phyloP scores from a whole-genome alignment of 2,113 vertebrate species.

The Corythaixoides concolor region DNA sequence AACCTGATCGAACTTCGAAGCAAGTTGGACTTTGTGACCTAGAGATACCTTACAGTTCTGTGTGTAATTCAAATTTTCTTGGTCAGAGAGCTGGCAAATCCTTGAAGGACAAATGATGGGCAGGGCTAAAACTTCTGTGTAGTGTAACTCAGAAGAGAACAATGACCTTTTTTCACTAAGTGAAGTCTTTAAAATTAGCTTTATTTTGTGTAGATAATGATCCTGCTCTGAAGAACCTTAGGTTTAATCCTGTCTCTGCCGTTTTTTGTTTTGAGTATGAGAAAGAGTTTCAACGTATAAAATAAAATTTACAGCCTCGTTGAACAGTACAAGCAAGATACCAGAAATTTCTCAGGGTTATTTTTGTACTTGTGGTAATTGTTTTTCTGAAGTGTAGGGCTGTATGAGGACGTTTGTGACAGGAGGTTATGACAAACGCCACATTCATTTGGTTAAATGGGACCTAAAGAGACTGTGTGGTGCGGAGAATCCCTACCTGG shows the following conservation, averaged over 20 bases:
- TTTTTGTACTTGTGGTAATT: not conserved
- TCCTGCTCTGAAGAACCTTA: not conserved
- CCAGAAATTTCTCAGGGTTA: not conserved
- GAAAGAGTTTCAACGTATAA: not conserved
- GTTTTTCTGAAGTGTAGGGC: not conserved
- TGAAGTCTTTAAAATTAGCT: not conserved
- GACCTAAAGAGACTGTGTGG: not conserved
- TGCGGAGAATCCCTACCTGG: not conserved
- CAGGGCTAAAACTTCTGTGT: not conserved
- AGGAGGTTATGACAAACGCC: not conserved
- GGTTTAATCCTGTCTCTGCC: not conserved
- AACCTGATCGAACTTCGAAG: not conserved
- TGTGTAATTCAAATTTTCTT: not conserved
- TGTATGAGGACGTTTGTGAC: not conserved
- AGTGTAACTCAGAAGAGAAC: not conserved
- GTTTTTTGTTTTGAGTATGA: not conserved
- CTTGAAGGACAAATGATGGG: not conserved
- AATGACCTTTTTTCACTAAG: not conserved
- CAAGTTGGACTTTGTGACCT: not conserved
- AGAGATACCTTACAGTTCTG: not conserved
- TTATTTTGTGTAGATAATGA: not conserved
- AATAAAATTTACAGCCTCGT: not conserved
- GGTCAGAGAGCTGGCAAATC: not conserved
- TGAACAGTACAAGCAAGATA: not conserved
- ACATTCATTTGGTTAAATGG: not conserved